phyloP scores from a whole-genome alignment of 1,140 invertebrate species.

The Nephila pilipes region DNA sequence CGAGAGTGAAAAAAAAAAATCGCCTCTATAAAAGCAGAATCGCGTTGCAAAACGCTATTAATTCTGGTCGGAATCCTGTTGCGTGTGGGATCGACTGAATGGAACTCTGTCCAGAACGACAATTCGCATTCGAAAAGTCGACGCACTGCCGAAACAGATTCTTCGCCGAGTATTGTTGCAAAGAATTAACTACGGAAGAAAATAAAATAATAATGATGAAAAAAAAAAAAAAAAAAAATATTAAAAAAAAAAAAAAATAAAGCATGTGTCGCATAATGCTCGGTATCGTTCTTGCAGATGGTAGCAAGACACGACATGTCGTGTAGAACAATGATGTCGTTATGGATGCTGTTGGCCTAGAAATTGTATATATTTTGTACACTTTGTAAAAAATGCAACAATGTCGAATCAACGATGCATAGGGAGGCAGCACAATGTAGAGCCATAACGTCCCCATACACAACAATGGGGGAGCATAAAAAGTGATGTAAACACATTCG shows the following conservation, averaged over 20 bases:
- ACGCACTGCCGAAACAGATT: not conserved
- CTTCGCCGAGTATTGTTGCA: not conserved
- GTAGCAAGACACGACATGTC: not conserved
- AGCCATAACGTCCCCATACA: not conserved
- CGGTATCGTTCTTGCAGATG: slow-evolving; percentile 16
- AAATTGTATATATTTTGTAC: slow-evolving; percentile 32
- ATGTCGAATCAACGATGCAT: slow-evolving; percentile 15
- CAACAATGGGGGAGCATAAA: not conserved
- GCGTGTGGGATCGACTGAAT: not conserved
- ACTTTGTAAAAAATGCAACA: slow-evolving; percentile 8
- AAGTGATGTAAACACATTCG: not conserved
- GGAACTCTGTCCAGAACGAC: not conserved
- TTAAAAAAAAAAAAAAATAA: not conserved
- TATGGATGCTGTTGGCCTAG: not conserved
- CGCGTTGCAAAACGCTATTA: slow-evolving; percentile 47
- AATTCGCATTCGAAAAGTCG: not conserved
- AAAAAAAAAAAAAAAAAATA: not conserved
- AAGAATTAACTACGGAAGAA: no score
- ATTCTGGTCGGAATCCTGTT: not conserved
- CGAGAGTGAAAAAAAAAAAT: no score
- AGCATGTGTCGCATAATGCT: slow-evolving; percentile 14
- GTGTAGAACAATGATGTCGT: slow-evolving; percentile 28
- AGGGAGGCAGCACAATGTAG: not conserved
- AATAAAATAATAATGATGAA: not conserved
- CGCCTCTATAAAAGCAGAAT: not conserved